Evolutionary conservation across 2,797 vertebrate genomes (phyloP), one percentile per base, ranked within the genome.

Genomic region (Linurgus olivaceus): DNA sequence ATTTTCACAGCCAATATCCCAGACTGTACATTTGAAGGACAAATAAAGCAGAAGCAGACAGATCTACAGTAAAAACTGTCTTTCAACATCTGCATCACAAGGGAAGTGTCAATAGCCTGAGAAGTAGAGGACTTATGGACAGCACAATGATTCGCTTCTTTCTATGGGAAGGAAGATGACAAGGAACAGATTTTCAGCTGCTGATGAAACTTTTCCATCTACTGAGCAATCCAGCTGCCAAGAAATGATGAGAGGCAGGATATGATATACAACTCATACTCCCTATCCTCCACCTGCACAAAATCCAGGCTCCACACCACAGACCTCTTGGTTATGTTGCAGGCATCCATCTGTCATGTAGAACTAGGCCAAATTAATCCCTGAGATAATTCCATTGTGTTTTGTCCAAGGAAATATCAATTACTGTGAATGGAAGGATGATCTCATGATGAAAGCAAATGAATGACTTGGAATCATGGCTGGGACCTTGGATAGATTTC

Each of bases 131-230:
- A 95, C 93, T 96, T 97, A 94, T 19, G 80, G 94, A 97, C 96
- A 97, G 96, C 67, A 95, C 21, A 85, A 96, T 71, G 90, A 97
- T 95, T 96, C 14, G 33, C 86, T 93, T 91, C 86, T 95, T 95
- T 97, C 92, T 95, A 50, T 94, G 96, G 95, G 96, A 97, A 98
- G 71, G 93, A 96, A 86, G 94, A 97, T 97, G 97, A 98, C 97
- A 97, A 97, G 97, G 97, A 98, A 97, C 97, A 98, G 98, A 97
- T 97, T 97, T 96, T 95, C 96, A 97, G 88, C 94, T 97, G 95
- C 89, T 97, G 91, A 92, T 96, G 82, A 92, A 96, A 87, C 87
- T 96, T 97, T 97, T 97, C 93, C 93, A 95, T 98, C 95, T 97
- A 93, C 83, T 79, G 94, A 94, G 96, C 94, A 93, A 95, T 91